Conservation (phyloP, 2,113 vertebrate genomes). For the Ammodytes dubius region DNA sequence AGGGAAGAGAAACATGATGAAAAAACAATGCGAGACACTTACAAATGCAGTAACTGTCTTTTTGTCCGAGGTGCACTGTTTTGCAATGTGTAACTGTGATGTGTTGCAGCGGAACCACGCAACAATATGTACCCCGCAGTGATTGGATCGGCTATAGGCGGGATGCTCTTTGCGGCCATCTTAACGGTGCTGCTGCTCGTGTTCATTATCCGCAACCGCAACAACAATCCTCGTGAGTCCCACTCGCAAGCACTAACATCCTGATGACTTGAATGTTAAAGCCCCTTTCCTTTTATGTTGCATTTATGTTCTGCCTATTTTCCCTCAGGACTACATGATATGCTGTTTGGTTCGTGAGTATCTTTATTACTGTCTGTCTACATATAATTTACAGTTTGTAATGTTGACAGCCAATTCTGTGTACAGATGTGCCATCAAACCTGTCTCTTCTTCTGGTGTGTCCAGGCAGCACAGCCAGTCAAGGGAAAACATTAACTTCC, state of each 20-base stretch:
- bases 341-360: constrained; percentile 89
- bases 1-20: not conserved
- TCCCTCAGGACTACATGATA: constrained; percentile 86
- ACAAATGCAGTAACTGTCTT: not conserved
- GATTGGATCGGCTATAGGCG: constrained; percentile 87
- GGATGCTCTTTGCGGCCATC: constrained; percentile 86
- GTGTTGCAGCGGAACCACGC: constrained; percentile 86
- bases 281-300: not conserved
- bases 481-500: constrained; percentile 87
- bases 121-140: constrained; percentile 87
- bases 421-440: not conserved
- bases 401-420: not conserved
- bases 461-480: constrained; percentile 85
- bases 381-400: not conserved
- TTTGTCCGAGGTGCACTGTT: constrained; percentile 23
- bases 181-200: constrained; percentile 84
- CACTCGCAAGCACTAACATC: not conserved
- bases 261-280: not conserved
- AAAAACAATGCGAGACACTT: not conserved
- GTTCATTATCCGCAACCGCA: constrained; percentile 86
- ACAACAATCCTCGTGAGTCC: constrained; percentile 88
- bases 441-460: not conserved
- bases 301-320: constrained; percentile 12
- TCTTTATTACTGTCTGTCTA: not conserved
- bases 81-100: constrained; percentile 76